Conservation (phyloP, 2,113 vertebrate genomes). For the Heterocephalus glaber region DNA sequence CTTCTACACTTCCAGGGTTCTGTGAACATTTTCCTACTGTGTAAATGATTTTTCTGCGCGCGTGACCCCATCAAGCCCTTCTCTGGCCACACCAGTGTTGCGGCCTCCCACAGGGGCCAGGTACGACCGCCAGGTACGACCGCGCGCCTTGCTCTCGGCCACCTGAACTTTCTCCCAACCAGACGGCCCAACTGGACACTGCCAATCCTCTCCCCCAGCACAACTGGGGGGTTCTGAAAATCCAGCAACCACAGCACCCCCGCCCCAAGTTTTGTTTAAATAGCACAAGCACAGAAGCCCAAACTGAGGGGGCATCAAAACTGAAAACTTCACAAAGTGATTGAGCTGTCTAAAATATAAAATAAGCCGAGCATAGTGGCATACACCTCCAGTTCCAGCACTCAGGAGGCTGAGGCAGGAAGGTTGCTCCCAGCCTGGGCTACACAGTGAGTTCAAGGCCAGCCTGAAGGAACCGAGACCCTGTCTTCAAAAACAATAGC, state of each 20-base stretch:
- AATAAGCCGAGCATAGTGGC: background rate
- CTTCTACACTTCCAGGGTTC: background rate
- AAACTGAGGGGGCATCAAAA: background rate
- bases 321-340: background rate
- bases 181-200: background rate
- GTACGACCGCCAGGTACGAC: background rate
- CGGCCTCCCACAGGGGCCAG: too few species aligned
- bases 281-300: background rate
- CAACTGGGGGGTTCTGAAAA: background rate
- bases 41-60: background rate
- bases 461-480: background rate
- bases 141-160: background rate
- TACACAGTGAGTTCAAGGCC: background rate
- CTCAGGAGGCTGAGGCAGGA: background rate
- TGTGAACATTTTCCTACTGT: background rate
- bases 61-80: background rate
- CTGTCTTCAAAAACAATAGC: background rate
- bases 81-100: background rate
- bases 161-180: background rate
- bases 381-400: background rate
- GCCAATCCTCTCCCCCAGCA: background rate
- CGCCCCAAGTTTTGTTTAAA: background rate
- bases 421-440: background rate
- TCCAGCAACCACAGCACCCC: background rate
- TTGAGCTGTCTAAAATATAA: background rate